These are phyloP conservation scores for Anabacerthia variegaticeps DNA, from an alignment of 2,797 vertebrate species.

Conservation along the genomic window DNA sequence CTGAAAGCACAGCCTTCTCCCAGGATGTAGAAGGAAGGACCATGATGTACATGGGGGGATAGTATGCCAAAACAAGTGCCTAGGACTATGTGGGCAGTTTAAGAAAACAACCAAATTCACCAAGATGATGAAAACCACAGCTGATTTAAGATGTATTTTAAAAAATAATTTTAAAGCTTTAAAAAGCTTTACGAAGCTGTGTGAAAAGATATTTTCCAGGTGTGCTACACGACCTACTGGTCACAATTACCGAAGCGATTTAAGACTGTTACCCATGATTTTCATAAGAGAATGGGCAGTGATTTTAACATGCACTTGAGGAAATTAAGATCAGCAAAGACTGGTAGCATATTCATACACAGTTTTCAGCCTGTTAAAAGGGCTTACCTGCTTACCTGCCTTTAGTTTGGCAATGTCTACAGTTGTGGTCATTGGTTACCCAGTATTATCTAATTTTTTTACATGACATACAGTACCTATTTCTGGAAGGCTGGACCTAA, in stretches of 20 bases:
- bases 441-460: conserved; percentile 20
- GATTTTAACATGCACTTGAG: conserved; percentile 18
- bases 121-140: neutral
- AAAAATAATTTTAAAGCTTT: neutral
- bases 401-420: neutral
- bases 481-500: conserved; percentile 36
- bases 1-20: neutral
- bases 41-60: neutral
- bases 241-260: neutral
- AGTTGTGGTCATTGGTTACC: neutral
- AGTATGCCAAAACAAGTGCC: neutral
- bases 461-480: neutral
- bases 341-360: neutral
- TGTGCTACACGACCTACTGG: neutral
- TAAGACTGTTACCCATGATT: neutral
- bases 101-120: conserved; percentile 6
- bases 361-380: neutral
- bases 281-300: neutral
- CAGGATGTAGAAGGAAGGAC: neutral
- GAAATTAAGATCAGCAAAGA: neutral
- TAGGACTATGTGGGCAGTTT: neutral
- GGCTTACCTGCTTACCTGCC: neutral
- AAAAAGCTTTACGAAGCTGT: neutral
- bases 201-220: neutral
- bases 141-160: neutral